phyloP scores from a whole-genome alignment of 2,888 invertebrate species.

The Eudasyphora cyanicolor region DNA sequence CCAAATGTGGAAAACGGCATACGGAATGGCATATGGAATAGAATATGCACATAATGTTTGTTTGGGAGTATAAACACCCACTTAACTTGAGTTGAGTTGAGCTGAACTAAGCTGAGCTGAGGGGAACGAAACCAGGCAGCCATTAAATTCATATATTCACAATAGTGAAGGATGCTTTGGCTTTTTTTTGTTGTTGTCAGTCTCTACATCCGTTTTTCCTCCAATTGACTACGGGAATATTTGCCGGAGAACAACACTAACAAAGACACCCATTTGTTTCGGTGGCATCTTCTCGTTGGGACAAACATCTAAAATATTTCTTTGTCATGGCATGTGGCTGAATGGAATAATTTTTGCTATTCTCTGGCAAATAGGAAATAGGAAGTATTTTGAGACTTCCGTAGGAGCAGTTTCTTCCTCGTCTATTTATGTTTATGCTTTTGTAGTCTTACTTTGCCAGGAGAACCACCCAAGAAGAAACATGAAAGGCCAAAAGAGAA shows the following conservation, averaged over 20 bases:
- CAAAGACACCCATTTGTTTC: neutral
- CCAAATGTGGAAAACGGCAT: neutral
- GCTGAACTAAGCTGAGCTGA: too few species aligned
- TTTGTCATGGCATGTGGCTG: neutral
- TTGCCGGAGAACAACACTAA: neutral
- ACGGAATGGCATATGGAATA: neutral
- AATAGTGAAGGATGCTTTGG: neutral
- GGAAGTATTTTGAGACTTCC: neutral
- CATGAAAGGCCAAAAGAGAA: neutral
- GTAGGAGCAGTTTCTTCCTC: neutral
- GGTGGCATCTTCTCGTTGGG: neutral
- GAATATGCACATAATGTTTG: neutral
- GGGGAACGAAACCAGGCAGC: neutral
- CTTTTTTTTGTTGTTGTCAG: too few species aligned
- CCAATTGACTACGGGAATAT: neutral
- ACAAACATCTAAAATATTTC: neutral
- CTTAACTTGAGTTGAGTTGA: conserved; percentile 15
- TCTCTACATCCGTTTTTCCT: neutral
- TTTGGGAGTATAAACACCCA: neutral
- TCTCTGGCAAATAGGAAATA: neutral
- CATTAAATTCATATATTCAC: conserved; percentile 2
- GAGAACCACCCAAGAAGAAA: too few species aligned
- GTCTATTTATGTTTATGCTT: neutral
- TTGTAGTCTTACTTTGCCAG: neutral
- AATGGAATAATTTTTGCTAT: neutral